phyloP scores from a whole-genome alignment of 2,888 invertebrate genomes.

The Hirtodrosophila confusa region DNA sequence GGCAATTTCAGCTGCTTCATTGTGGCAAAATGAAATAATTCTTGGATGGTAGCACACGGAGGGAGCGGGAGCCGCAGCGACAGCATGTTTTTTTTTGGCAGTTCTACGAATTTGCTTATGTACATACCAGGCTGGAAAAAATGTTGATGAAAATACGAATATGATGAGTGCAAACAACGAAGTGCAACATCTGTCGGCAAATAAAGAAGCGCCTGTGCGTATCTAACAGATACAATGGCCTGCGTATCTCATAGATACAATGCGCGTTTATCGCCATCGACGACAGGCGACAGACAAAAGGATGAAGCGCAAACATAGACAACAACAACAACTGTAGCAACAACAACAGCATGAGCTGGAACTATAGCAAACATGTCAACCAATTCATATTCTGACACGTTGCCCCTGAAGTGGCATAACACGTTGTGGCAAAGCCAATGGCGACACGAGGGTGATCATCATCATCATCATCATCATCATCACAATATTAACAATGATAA shows the following conservation, averaged over 20 bases:
- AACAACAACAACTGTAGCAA: constrained; percentile 5
- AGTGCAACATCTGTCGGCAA: constrained; percentile 66
- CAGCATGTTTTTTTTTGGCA: constrained; percentile 15
- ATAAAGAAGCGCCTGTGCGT: constrained; percentile 47
- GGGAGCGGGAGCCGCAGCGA: constrained; percentile 4
- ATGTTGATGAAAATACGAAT: constrained; percentile 4
- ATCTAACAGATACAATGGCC: constrained; percentile 52
- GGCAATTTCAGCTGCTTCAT: constrained; percentile 19
- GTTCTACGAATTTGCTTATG: constrained; percentile 54
- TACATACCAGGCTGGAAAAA: constrained; percentile 8
- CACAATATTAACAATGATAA: constrained; percentile 27
- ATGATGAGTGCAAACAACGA: constrained; percentile 12
- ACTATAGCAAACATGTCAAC: constrained; percentile 72
- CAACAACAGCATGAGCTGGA: constrained; percentile 10
- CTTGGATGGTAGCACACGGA: background rate
- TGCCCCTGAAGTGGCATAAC: constrained; percentile 69
- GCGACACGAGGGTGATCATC: constrained; percentile 29
- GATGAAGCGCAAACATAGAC: constrained; percentile 68
- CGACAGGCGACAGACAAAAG: constrained; percentile 59
- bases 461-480: constrained; percentile 11
- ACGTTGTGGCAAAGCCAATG: constrained; percentile 29
- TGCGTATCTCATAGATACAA: constrained; percentile 57
- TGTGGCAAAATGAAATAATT: constrained; percentile 35
- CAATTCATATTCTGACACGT: constrained; percentile 65
- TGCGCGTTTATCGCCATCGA: constrained; percentile 57